Base-by-base conservation (phyloP, 30 jellyfish, hydroid and myxozoan genomes). In the Turritopsis rubra region DNA sequence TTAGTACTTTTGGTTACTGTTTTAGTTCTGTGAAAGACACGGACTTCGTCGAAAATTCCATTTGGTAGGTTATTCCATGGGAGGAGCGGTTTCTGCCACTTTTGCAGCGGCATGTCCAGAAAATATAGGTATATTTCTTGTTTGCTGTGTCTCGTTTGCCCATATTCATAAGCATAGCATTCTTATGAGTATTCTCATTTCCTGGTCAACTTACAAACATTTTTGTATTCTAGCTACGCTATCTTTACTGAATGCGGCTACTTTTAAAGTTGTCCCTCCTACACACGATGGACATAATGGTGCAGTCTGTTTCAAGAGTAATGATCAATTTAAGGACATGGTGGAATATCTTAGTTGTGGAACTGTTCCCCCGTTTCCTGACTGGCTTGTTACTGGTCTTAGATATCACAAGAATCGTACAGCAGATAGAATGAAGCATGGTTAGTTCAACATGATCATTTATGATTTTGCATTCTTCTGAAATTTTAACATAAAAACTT, bases 1-100 rank as follows among this genome's bases (percentile, higher is more conserved):
- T n/a, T n/a, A n/a, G n/a, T n/a, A n/a, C n/a, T n/a, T n/a, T n/a
- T n/a, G n/a, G 60, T 41, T 3, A 5, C 60, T 13, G 30, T 68
- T 27, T 29, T 78, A 78, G 85, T 78, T 78, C 41, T 18, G 53
- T 21, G 85, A 78, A 17, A 52, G 23, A 29, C 18, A 27, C 17
- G 85, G 78, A 26, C 78, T 78, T 17, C 9, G 18, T 78, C 78
- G 65, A 8, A 78, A 29, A 28, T 30, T 78, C 30, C 85, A 78
- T 78, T 53, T 78, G 18, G 81, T 24, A 7, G 85, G 85, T 31
- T 53, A 29, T 78, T 78, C 85, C 18, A 78, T 78, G 85, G 85
- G 85, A 21, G 85, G 85, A 21, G 78, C 52, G 18, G 17, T 78
- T 1, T 18, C 85, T 52, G 53, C 30, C 18, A 8, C 26, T 8